Conservation (phyloP, 2,113 vertebrate genomes). For the Albula glossodonta region DNA sequence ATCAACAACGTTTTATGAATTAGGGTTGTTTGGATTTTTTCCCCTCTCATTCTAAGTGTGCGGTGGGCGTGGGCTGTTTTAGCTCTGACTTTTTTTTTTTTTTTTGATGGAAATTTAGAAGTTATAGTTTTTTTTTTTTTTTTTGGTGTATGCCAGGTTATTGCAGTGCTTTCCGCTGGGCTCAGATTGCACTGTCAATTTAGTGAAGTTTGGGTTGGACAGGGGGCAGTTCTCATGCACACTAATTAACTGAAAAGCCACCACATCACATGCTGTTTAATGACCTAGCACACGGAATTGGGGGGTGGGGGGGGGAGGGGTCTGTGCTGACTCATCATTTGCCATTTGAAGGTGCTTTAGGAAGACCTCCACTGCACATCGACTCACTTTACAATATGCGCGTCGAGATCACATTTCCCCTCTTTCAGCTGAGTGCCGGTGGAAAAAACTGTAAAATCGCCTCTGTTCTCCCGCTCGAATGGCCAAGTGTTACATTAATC, state of each 20-base stretch:
- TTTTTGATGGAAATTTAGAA: not conserved
- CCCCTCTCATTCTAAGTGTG: no score
- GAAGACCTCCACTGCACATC: not conserved
- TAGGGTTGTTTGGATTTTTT: not conserved
- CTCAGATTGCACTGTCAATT: not conserved
- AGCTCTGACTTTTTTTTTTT: not conserved
- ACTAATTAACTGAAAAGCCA: conserved; percentile 3
- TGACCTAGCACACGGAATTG: not conserved
- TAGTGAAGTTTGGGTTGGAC: not conserved
- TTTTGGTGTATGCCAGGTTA: not conserved
- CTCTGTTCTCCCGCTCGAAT: not conserved
- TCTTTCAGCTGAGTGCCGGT: not conserved
- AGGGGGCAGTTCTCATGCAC: no score
- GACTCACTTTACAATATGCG: not conserved
- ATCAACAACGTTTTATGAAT: not conserved
- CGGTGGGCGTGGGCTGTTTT: not conserved
- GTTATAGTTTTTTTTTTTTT: not conserved
- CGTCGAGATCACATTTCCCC: not conserved
- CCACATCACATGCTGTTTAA: conserved; percentile 11
- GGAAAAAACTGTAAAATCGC: not conserved
- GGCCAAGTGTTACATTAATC: not conserved
- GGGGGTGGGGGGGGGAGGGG: not conserved
- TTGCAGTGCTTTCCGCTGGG: not conserved
- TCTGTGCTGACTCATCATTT: not conserved
- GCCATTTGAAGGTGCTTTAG: not conserved